phyloP scores from a whole-genome alignment of 2,888 invertebrate genomes.

The Seira ritae region DNA sequence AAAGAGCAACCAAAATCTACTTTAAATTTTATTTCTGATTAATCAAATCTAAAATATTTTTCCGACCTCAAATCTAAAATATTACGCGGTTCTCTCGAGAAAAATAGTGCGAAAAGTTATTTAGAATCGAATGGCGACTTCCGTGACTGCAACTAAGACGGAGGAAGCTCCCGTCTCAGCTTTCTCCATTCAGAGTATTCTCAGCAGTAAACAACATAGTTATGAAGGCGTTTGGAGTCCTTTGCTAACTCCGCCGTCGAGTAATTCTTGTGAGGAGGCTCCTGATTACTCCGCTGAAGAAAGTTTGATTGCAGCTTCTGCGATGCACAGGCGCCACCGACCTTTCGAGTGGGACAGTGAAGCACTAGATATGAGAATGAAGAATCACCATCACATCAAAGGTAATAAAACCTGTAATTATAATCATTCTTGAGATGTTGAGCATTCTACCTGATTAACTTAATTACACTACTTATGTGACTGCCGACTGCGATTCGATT shows the following conservation, averaged over 20 bases:
- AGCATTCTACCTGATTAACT: neutral
- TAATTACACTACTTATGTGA: neutral
- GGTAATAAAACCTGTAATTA: slow-evolving; percentile 56
- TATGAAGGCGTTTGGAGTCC: slow-evolving; percentile 71
- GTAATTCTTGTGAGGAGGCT: slow-evolving; percentile 48
- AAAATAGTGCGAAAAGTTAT: too few species aligned
- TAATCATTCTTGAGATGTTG: neutral
- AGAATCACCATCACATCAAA: slow-evolving; percentile 72
- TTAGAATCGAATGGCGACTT: too few species aligned
- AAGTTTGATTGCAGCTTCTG: slow-evolving; percentile 37
- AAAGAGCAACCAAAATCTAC: too few species aligned
- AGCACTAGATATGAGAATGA: slow-evolving; percentile 73
- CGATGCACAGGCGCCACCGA: slow-evolving; percentile 50
- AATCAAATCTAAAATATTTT: too few species aligned
- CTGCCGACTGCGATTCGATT: too few species aligned
- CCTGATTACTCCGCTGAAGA: slow-evolving; percentile 41
- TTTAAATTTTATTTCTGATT: too few species aligned
- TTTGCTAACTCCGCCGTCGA: slow-evolving; percentile 51
- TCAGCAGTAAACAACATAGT: slow-evolving; percentile 71
- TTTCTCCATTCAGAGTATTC: slow-evolving; percentile 75
- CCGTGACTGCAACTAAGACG: slow-evolving; percentile 58
- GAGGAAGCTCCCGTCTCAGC: slow-evolving; percentile 71
- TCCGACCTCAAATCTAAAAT: too few species aligned
- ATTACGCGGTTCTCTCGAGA: too few species aligned
- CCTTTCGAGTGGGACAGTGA: slow-evolving; percentile 72